Evolutionary conservation across 1,140 invertebrate genomes (phyloP).

Genomic region (Trichoplusia ni): DNA sequence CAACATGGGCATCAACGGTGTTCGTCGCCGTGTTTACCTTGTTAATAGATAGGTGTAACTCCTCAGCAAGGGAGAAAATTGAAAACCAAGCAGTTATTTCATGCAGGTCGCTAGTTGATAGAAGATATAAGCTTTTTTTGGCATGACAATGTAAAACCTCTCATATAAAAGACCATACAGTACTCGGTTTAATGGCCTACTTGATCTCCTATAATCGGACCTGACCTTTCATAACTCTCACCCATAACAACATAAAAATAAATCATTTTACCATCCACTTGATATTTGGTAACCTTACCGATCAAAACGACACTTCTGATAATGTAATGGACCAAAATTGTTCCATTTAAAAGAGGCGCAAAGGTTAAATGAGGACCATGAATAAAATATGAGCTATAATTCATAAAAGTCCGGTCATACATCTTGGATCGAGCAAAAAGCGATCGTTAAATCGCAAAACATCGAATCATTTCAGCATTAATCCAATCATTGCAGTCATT

Average conservation of each 20-base stretch:
- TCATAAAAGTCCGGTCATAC: background rate
- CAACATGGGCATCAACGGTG: background rate
- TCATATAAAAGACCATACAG: no score
- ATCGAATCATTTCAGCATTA: conserved; percentile 2
- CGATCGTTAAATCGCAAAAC: conserved; percentile 14
- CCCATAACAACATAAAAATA: no score
- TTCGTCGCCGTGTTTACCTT: no score
- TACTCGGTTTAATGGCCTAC: no score
- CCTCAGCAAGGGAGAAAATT: no score
- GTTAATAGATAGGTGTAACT: no score
- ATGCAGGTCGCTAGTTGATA: no score
- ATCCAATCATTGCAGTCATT: conserved; percentile 6
- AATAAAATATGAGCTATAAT: conserved; percentile 16
- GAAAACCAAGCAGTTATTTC: no score
- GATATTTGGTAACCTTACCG: background rate
- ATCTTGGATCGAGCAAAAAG: background rate
- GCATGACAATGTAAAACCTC: no score
- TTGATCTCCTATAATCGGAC: no score
- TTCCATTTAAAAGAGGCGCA: conserved; percentile 2
- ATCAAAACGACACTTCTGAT: background rate
- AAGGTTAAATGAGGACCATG: conserved; percentile 1
- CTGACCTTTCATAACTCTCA: no score
- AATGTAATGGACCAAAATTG: conserved; percentile 8
- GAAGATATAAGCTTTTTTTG: no score
- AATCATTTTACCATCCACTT: background rate